A percentile compares a stretch with the other conserved stretches of the same genome.
These are phyloP conservation scores for Nasonia giraulti DNA, from an alignment of 1,140 invertebrate genomes.

Conservation along the genomic window DNA sequence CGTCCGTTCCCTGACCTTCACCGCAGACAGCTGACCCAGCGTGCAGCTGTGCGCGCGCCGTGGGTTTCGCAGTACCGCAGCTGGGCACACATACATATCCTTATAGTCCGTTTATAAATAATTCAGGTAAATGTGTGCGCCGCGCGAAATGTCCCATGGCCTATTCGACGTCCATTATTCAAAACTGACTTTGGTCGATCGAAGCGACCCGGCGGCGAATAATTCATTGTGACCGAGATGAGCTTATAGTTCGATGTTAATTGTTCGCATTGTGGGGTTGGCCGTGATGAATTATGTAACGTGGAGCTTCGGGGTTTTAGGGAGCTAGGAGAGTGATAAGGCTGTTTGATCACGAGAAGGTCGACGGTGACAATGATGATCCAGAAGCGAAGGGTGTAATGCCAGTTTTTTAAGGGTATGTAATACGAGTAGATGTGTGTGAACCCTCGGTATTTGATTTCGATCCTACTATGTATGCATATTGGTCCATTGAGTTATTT, in stretches of 20 bases:
- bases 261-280: background rate
- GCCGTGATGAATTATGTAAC: background rate
- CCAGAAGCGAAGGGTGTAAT: background rate
- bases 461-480: background rate
- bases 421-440: background rate
- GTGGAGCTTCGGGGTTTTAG: background rate
- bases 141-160: background rate
- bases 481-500: no score
- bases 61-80: background rate
- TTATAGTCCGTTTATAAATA: background rate
- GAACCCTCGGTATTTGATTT: background rate
- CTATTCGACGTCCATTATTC: conserved; percentile 10
- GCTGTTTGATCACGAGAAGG: background rate
- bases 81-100: conserved; percentile 21
- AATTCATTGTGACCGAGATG: background rate
- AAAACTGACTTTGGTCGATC: background rate
- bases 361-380: background rate
- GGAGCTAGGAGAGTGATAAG: background rate
- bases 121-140: conserved; percentile 2
- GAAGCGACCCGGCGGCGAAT: background rate
- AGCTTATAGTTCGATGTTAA: background rate
- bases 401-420: background rate
- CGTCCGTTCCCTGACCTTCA: background rate
- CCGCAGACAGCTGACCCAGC: background rate
- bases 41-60: background rate